phyloP scores from a whole-genome alignment of 2,113 vertebrate genomes.

The Callithrix jacchus region DNA sequence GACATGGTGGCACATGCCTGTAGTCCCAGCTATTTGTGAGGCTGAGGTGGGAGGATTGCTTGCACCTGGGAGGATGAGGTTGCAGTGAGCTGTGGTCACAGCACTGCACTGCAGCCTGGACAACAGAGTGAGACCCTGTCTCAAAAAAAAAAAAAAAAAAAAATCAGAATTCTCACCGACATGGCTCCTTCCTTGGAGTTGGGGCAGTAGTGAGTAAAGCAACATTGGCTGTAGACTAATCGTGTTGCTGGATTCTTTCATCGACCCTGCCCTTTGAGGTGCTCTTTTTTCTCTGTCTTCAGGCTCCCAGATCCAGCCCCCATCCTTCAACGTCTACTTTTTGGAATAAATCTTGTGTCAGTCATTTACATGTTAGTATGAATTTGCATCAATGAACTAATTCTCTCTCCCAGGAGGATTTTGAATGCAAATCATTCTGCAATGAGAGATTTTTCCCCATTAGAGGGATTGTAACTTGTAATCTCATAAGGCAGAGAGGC shows the following conservation, averaged over 20 bases:
- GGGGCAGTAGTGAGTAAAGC: background rate
- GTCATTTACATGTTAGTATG: constrained; percentile 46
- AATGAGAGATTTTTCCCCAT: background rate
- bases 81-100: too few species aligned
- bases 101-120: too few species aligned
- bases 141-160: too few species aligned
- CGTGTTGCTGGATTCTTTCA: fast-evolving
- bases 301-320: background rate
- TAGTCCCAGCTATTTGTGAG: too few species aligned
- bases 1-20: too few species aligned
- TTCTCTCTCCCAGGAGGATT: background rate
- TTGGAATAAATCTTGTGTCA: background rate
- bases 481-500: background rate
- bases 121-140: too few species aligned
- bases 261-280: background rate
- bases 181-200: background rate
- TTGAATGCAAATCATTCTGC: background rate
- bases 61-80: too few species aligned
- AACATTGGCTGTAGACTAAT: background rate
- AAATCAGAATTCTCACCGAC: background rate
- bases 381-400: constrained; percentile 3
- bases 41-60: too few species aligned
- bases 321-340: background rate
- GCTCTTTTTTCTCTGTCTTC: background rate
- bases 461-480: constrained; percentile 10